Base-by-base conservation (phyloP, 2,113 vertebrate genomes). In the Amia ocellicauda region DNA sequence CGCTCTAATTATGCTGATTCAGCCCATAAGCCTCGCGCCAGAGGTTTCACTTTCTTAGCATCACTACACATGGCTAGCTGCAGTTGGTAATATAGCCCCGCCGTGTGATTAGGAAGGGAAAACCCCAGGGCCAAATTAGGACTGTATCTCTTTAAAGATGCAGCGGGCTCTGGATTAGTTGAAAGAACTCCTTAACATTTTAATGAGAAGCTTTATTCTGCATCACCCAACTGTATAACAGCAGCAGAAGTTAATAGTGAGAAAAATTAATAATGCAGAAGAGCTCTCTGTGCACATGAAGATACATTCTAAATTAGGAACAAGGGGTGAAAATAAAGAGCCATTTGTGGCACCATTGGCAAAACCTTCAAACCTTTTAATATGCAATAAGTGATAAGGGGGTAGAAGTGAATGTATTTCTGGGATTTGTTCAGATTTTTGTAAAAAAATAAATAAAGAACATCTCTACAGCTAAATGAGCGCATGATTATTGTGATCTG, bases 131-230 rank as follows among this genome's bases (percentile, higher is more conserved):
- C 57, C 24, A 54, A 24, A 53, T 54, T 50, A 67, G 22, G 55
- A 17, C 31, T 54, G 36, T 45, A 22, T 2, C 64, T 19, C 45
- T 63, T 47, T 61, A 51, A 3, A 40, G 7, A 36, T 8, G 23
- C 23, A 8, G 10, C 1, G 17, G 45, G 50, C 49, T 53, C 24
- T 31, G 70, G 83, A 79, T 72, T 70, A 84, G 72, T 58, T 61
- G 50, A 63, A 79, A 66, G 43, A 23, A 47, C 78, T 87, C 75
- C 80, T 87, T 75, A 87, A 70, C 49, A 76, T 85, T 86, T 83
- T 88, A 88, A 89, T 86, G 84, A 91, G 81, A 53, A 77, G 83
- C 83, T 89, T 89, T 90, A 83, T 86, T 89, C 88, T 74, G 79
- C 79, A 78, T 73, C 87, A 83, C 80, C 85, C 86, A 65, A 69